Base-by-base conservation (phyloP, 2,113 vertebrate species). In the Xiphophorus hellerii region DNA sequence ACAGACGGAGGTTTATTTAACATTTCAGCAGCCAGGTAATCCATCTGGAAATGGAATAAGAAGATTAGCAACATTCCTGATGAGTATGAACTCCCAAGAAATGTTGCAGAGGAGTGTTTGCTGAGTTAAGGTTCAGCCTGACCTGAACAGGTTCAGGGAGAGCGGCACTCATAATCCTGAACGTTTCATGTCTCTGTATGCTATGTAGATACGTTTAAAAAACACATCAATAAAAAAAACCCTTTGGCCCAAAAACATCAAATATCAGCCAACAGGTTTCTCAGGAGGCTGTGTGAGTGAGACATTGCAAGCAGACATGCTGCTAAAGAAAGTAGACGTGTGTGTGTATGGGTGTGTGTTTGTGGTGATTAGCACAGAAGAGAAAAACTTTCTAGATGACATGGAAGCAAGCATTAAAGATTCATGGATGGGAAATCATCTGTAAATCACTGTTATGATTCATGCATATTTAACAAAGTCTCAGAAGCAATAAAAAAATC, bases 391-490 rank as follows among this genome's bases (percentile, higher is more conserved):
- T 61, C 74, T 73, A 69, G 79, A 83, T 87, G 80, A 81, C 76
- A 85, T 62, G 74, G 65, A 72, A 78, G 75, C 65, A 74, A 67
- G 66, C 69, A 87, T 92, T 81, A 92, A 91, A 87, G 69, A 90
- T 92, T 90, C 77, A 92, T 89, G 54, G 67, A 72, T 9, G 67
- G 76, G 66, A 89, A 84, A 83, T 89, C 67, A 84, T 88, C 81
- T 87, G 69, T 89, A 91, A 92, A 91, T 90, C 78, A 87, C 82
- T 78, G 74, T 84, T 88, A 85, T 89, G 88, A 89, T 90, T 89
- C 84, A 90, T 93, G 76, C 83, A 92, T 90, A 77, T 84, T 91
- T 90, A 83, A 92, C 66, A 63, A 81, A 66, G 61, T 54, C 44
- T 77, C 86, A 71, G 68, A 82, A 79, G 76, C 72, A 77, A 76